A percentile compares a stretch with the other conserved stretches of the same genome.
phyloP scores from a whole-genome alignment of 1,140 invertebrate species.

The Neodiprion fabricii region DNA sequence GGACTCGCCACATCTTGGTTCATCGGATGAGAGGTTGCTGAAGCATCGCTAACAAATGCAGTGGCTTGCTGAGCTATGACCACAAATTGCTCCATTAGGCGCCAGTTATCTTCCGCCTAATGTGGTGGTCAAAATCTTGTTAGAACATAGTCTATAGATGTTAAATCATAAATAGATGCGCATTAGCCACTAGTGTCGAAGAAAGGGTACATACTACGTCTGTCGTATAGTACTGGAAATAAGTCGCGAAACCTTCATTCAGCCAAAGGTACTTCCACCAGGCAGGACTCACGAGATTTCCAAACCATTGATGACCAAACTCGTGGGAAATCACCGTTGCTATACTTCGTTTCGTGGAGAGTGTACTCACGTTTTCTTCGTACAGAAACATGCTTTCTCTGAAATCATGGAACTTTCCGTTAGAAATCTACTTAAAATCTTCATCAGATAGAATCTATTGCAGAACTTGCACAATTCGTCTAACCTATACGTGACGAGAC shows the following conservation, averaged over 20 bases:
- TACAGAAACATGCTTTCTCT: constrained; percentile 69
- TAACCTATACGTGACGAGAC: constrained; percentile 68
- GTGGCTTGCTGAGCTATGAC: constrained; percentile 69
- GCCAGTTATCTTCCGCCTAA: constrained; percentile 70
- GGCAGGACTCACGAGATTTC: constrained; percentile 67
- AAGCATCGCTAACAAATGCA: constrained; percentile 71
- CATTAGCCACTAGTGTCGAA: not conserved
- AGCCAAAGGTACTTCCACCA: constrained; percentile 75
- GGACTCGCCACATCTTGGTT: constrained; percentile 75
- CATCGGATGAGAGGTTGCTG: constrained; percentile 74
- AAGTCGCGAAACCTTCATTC: constrained; percentile 75
- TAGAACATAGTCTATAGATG: not conserved
- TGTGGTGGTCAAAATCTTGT: constrained; percentile 20
- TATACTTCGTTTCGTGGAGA: constrained; percentile 61
- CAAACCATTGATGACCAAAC: constrained; percentile 70
- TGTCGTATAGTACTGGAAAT: constrained; percentile 74
- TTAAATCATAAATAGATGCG: too few relatives aligned
- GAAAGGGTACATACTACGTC: constrained; percentile 41
- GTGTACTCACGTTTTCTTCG: constrained; percentile 57
- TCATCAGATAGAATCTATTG: not conserved
- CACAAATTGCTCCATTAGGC: constrained; percentile 82
- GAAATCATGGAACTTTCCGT: constrained; percentile 23
- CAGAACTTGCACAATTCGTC: constrained; percentile 48
- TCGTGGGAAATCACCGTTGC: constrained; percentile 69
- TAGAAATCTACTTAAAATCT: too few relatives aligned